Evolutionary conservation across 1,140 invertebrate genomes (phyloP), one percentile per base, ranked within the genome.

Genomic region (Eueides isabella): DNA sequence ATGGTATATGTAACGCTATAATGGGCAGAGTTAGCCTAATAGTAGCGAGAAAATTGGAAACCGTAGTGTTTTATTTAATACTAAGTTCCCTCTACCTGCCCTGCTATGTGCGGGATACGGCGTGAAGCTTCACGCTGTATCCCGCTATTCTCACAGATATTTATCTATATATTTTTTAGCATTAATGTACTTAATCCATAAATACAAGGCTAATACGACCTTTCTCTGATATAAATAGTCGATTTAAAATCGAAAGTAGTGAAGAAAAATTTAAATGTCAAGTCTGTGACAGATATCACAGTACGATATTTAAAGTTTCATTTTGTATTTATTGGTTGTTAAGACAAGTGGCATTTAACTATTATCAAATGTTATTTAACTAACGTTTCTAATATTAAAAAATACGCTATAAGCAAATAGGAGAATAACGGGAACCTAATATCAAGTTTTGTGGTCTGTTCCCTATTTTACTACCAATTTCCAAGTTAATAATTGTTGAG

Each of bases 251-350:
- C 48, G 48, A 55, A 55, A 55, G 48, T 55, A 11, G 19, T 55
- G 48, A 55, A 55, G 48, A 55, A 55, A 38, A 55, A 55, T 26
- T 6, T 55, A 55, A 55, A 55, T 55, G 48, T 55, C 48, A 55
- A 23, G 48, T n/a, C n/a, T 55, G 48, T 26, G 48, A 55, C 35
- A 7, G 35, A 38, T 38, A 5, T 5, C 35, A 9, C 12, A 12
- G 5, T 7, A 12, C 12, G 35, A 12, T 38, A 38, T 26, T 55
- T 55, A 11, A 55, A 55, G n/a, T 55, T 19, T 55, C 26, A 7
- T 12, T 55, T 55, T 4, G 9, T 55, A 55, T 55, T 55, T 55
- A 23, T 23, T 11, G 23, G 9, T 55, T 55, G n/a, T 55, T 26
- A 55, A 23, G 19, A 26, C 23, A 55, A 12, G 12, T 55, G 23